phyloP scores from a whole-genome alignment of 2,797 vertebrate species.

The Sebastes diaconus region DNA sequence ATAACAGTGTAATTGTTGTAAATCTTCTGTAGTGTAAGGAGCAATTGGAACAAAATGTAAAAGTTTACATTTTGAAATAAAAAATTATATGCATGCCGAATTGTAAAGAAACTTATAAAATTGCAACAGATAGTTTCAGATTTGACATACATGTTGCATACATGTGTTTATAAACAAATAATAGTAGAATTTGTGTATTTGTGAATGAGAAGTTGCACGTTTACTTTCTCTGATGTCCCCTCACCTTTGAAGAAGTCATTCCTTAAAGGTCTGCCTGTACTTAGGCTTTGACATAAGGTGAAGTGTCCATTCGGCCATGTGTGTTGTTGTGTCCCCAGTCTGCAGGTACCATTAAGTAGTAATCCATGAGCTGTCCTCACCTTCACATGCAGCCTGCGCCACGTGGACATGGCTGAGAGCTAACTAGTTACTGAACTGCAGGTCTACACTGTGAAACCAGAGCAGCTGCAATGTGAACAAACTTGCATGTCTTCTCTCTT shows the following conservation, averaged over 20 bases:
- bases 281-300: slow-evolving; percentile 33
- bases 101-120: background rate
- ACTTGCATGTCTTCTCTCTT: background rate
- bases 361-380: background rate
- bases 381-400: slow-evolving; percentile 35
- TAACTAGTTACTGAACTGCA: background rate
- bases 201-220: background rate
- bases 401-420: slow-evolving; percentile 48
- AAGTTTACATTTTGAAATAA: background rate
- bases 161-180: background rate
- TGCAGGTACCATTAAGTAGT: background rate
- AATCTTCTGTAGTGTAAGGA: background rate
- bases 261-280: slow-evolving; percentile 34
- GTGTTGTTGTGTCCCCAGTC: background rate
- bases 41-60: background rate
- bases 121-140: accelerated
- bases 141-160: accelerated
- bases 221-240: background rate
- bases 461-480: background rate
- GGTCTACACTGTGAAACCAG: background rate
- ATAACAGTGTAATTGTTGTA: no score
- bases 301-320: background rate
- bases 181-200: accelerated
- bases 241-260: slow-evolving; percentile 79
- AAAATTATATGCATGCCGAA: background rate